A percentile compares a stretch with the other conserved stretches of the same genome.
Evolutionary conservation across 2,113 vertebrate genomes (phyloP).

Genomic region (Paedocypris sp.): DNA sequence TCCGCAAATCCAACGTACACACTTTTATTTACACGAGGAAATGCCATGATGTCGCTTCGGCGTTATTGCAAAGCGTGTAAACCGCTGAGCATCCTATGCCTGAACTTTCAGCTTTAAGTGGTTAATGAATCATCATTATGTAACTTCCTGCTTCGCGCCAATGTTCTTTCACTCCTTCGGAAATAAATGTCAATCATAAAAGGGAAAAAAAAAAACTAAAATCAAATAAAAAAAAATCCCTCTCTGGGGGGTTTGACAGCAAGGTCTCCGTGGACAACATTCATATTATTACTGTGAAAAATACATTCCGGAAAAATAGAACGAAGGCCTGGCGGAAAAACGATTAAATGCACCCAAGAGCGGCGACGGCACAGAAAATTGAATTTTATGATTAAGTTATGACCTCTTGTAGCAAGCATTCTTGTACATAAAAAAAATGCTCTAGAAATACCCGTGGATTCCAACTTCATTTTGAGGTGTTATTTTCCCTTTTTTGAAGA

Average conservation of each 20-base stretch:
- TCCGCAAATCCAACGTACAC: too few species aligned
- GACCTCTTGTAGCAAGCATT: not conserved
- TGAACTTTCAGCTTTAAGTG: not conserved
- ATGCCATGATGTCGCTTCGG: too few species aligned
- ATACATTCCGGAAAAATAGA: not conserved
- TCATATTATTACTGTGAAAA: not conserved
- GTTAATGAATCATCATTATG: not conserved
- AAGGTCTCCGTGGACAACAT: not conserved
- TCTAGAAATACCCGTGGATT: too few species aligned
- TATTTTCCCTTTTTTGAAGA: too few species aligned
- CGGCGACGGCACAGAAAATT: not conserved
- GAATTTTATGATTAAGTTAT: not conserved
- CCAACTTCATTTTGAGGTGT: too few species aligned
- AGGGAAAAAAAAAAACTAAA: too few species aligned
- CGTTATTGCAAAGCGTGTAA: too few species aligned
- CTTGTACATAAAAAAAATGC: too few species aligned
- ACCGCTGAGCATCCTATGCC: too few species aligned
- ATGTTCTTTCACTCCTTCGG: not conserved
- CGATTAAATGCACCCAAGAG: not conserved
- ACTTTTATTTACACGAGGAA: too few species aligned
- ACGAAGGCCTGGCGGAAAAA: not conserved
- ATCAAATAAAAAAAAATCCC: too few species aligned
- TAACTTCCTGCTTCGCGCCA: not conserved
- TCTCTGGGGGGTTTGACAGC: not conserved
- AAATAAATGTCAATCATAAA: not conserved